Percentiles rank a stretch among this genome's conserved stretches.
phyloP scores from a whole-genome alignment of 2,797 vertebrate species.

The Lithobates sylvaticus region DNA sequence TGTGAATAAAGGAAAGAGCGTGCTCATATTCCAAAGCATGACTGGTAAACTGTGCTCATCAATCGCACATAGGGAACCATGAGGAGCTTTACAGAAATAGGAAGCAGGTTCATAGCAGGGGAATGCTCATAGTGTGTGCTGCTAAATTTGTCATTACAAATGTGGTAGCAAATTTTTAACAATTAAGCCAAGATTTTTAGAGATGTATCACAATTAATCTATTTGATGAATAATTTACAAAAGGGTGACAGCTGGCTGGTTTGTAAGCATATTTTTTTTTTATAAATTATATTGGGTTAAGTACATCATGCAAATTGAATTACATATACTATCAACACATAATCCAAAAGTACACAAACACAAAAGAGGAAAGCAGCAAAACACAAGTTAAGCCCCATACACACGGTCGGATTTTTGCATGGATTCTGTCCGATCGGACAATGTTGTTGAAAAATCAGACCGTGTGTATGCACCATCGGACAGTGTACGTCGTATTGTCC shows the following conservation, averaged over 20 bases:
- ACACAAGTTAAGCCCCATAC: too few relatives aligned
- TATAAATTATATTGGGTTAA: neutral
- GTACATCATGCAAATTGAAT: too few relatives aligned
- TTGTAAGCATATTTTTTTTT: neutral
- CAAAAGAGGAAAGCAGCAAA: too few relatives aligned
- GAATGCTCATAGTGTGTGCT: constrained; percentile 55
- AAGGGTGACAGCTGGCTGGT: constrained; percentile 16
- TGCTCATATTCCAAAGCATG: constrained; percentile 56
- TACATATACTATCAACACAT: too few relatives aligned
- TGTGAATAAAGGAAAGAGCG: constrained; percentile 53
- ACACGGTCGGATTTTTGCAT: too few relatives aligned
- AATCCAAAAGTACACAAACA: too few relatives aligned
- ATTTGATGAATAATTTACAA: constrained; percentile 38
- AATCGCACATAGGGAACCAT: constrained; percentile 38
- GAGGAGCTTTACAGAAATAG: constrained; percentile 56
- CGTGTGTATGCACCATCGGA: too few relatives aligned
- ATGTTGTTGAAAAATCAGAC: too few relatives aligned
- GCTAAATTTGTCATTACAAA: constrained; percentile 58
- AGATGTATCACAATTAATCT: constrained; percentile 30
- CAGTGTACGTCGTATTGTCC: too few relatives aligned
- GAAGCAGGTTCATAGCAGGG: constrained; percentile 43
- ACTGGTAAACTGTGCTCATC: constrained; percentile 53
- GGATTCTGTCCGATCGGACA: too few relatives aligned
- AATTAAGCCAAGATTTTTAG: constrained; percentile 42
- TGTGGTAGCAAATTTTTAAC: constrained; percentile 40